A percentile compares a stretch with the other conserved stretches of the same genome.
Conservation (phyloP, 2,113 vertebrate species). For the Ornithorhynchus anatinus region DNA sequence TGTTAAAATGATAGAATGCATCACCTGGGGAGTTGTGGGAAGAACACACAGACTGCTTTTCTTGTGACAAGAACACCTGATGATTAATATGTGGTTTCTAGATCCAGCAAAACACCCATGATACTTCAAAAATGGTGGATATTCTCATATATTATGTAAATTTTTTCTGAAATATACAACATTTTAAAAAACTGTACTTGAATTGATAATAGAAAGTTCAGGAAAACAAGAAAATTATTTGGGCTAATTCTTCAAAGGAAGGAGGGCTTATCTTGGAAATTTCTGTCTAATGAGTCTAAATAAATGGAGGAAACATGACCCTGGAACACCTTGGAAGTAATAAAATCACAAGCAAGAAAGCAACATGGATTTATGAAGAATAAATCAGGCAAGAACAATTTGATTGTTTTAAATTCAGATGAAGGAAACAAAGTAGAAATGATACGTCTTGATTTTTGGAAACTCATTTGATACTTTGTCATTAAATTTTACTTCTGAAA, state of each 20-base stretch:
- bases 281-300: constrained; percentile 35
- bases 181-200: too few species aligned
- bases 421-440: constrained; percentile 16
- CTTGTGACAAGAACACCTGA: too few species aligned
- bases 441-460: constrained; percentile 58
- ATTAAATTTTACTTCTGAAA: constrained; percentile 53
- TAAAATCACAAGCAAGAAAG: constrained; percentile 49
- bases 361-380: constrained; percentile 23
- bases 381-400: constrained; percentile 40
- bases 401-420: constrained; percentile 53
- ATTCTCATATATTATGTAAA: too few species aligned
- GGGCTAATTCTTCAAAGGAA: constrained; percentile 35
- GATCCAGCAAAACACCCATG: too few species aligned
- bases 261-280: constrained; percentile 37
- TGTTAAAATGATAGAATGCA: too few species aligned
- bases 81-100: too few species aligned
- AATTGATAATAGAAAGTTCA: constrained; percentile 35
- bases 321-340: constrained; percentile 42
- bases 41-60: too few species aligned
- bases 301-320: constrained; percentile 42
- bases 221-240: constrained; percentile 15
- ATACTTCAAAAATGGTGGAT: too few species aligned
- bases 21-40: too few species aligned
- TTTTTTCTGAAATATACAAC: too few species aligned
- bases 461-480: constrained; percentile 42